Base-by-base conservation (phyloP, 2,113 vertebrate species). In the Nycticebus coucang region DNA sequence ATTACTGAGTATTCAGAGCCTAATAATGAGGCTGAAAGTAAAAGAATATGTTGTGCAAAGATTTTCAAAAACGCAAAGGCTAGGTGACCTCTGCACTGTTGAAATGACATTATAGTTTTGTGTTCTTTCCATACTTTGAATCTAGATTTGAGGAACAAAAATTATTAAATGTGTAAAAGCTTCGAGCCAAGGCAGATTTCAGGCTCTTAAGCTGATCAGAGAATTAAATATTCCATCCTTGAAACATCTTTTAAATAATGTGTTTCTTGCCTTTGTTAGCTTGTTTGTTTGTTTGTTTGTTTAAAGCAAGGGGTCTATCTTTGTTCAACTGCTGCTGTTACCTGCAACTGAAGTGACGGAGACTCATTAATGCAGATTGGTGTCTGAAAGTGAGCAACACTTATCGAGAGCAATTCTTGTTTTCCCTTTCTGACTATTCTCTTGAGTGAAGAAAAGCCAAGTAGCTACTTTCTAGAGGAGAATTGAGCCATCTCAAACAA, bases 361-460 rank as follows among this genome's bases (percentile, higher is more conserved):
- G 45, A 37, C 79, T 97, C 89, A 92, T 96, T 96, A 87, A 80
- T 89, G 28, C 53, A 96, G 93, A 95, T 94, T 75, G 93, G 50
- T 81, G 53, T 84, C 82, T 87, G 59, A 87, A 84, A 96, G 35
- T 84, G 86, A 96, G 68, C 82, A 93, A 82, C 55, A 71, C 81
- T 96, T 95, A 75, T 2, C 74, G 86, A 74, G 15, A 81, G 66
- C n/a, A 82, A 57, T 96, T 89, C 68, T 69, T 89, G 8, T 79
- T 95, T 93, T 82, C 45, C 33, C 64, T 85, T 90, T 72, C 81
- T 78, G 94, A 53, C 94, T 91, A 96, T 62, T 95, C 78, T 94
- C 94, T 78, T 82, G 80, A 91, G 59, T 77, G 55, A 93, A 95
- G 83, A 92, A 95, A 95, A 84, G 89, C 72, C 83, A 90, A n/a